Evolutionary conservation across 2,113 vertebrate genomes (phyloP).

Genomic region (Butorides virescens): DNA sequence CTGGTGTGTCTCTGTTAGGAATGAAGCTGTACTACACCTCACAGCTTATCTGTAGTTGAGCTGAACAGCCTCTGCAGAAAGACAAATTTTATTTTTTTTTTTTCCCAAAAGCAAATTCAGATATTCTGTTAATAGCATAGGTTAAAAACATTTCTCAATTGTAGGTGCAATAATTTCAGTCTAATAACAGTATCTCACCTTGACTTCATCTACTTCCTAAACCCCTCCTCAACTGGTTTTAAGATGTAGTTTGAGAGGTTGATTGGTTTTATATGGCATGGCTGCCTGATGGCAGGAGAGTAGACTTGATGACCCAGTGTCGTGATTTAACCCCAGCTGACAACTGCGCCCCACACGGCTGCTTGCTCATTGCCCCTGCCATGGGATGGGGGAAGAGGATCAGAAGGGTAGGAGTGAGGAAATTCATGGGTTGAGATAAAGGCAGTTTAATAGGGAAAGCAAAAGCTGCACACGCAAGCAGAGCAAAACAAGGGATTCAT

Average conservation of each 20-base stretch:
- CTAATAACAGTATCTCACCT: background rate
- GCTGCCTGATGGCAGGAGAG: background rate
- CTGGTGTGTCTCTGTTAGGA: background rate
- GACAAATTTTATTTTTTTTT: background rate
- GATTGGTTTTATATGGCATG: background rate
- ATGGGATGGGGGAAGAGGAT: too few species aligned
- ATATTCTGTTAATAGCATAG: background rate
- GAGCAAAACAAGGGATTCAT: too few species aligned
- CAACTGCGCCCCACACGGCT: too few species aligned
- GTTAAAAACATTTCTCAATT: background rate
- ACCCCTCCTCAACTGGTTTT: background rate
- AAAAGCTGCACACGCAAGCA: too few species aligned
- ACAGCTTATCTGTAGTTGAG: background rate
- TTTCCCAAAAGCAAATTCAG: background rate
- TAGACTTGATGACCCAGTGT: background rate
- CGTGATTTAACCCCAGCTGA: too few species aligned
- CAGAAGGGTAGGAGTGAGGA: too few species aligned
- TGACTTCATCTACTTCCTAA: background rate
- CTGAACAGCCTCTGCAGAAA: background rate
- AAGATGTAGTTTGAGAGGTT: background rate
- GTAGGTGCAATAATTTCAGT: background rate
- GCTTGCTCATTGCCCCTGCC: too few species aligned
- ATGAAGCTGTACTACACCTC: conserved; percentile 1
- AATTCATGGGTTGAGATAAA: too few species aligned
- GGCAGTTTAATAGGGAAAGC: too few species aligned